Evolutionary conservation across 2,113 vertebrate genomes (phyloP), one percentile per base, ranked within the genome.

Genomic region (Periophthalmodon schlosseri): DNA sequence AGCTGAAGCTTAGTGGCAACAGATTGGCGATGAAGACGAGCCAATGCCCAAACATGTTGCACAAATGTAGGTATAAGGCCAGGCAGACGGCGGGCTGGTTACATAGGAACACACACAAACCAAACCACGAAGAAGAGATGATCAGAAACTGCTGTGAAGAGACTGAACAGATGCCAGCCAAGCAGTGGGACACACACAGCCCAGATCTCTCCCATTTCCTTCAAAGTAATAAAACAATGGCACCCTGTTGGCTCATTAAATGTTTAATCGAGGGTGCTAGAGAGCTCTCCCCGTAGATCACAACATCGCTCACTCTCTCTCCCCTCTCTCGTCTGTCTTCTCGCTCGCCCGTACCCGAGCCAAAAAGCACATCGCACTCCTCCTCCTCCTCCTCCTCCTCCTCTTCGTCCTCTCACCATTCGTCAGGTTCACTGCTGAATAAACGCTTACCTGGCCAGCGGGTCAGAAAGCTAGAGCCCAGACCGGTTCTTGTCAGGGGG

Each of bases 181-280:
- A 90, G 80, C 89, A 87, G 86, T 86, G 79, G 87, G 86, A 86
- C 84, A 86, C 74, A 84, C 57, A 54, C 72, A 70, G 81, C 83
- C 86, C 71, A 80, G 81, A 87, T 90, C 81, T 78, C 84, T 84
- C 79, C 83, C 70, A 86, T 89, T 89, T 90, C 77, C 90, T 60
- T 86, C 86, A 82, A 87, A 86, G 89, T 90, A 90, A 89, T 86
- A 84, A 84, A 92, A 91, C 86, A 91, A 92, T 88, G 89, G 84
- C 68, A 69, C 52, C 1, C 82, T 70, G 66, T 84, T 71, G 88
- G 81, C 87, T 92, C 91, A 93, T 93, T 94, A 93, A 86, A 79
- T 75, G 78, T 80, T 82, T 93, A 93, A 93, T 90, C 68, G 87
- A 91, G 88, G 87, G 83, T 92, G 86, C 84, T 84, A 87, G 86